Conservation (phyloP, 2,888 invertebrate genomes). For the Mesorhabditis belari region DNA sequence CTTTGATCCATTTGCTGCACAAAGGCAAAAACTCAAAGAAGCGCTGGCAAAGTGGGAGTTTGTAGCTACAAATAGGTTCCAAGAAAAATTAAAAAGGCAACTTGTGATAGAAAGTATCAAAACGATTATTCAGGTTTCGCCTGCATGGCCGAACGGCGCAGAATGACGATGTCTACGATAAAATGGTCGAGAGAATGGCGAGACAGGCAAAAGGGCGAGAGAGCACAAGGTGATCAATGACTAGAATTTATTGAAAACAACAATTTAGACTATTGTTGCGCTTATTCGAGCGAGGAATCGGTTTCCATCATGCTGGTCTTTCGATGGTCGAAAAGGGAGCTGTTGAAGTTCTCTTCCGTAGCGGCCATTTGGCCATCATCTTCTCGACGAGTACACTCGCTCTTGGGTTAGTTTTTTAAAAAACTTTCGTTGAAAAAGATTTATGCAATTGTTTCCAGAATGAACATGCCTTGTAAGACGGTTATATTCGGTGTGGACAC, state of each 20-base stretch:
- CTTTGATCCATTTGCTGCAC: conserved; percentile 39
- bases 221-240: conserved; percentile 12
- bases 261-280: conserved; percentile 28
- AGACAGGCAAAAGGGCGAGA: conserved; percentile 22
- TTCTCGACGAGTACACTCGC: conserved; percentile 51
- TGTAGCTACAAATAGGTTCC: neutral
- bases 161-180: conserved; percentile 42
- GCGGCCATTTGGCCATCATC: conserved; percentile 44
- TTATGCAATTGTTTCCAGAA: conserved; percentile 25
- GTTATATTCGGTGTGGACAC: conserved; percentile 51
- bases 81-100: neutral
- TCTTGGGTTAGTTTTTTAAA: conserved; percentile 28
- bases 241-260: neutral
- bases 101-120: neutral
- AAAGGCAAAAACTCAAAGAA: conserved; percentile 39
- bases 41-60: conserved; percentile 26
- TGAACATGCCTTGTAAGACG: conserved; percentile 52
- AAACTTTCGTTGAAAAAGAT: neutral
- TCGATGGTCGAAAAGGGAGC: conserved; percentile 42
- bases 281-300: conserved; percentile 49
- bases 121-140: conserved; percentile 28
- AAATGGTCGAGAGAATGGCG: conserved; percentile 36
- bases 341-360: conserved; percentile 49
- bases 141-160: conserved; percentile 30
- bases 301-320: conserved; percentile 49